These are phyloP conservation scores for Clostera curtula DNA, from an alignment of 2,888 invertebrate genomes.

Conservation along the genomic window DNA sequence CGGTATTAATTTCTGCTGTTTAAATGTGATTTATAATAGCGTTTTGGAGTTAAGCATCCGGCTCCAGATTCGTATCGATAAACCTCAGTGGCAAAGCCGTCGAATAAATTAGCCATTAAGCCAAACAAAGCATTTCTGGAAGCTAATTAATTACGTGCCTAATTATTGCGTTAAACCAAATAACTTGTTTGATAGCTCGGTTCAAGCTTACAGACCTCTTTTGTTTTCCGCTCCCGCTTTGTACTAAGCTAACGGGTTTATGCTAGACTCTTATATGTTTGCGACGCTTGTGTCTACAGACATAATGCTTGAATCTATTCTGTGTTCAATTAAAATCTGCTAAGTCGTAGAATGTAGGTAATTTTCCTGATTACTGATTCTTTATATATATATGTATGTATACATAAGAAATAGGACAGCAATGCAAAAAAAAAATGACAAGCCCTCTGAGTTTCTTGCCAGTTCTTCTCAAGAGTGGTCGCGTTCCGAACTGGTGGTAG, in stretches of 20 bases:
- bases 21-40: no score
- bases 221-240: conserved; percentile 1
- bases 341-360: conserved; percentile 23
- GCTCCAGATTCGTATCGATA: neutral
- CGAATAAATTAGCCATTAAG: neutral
- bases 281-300: conserved; percentile 25
- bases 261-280: conserved; percentile 37
- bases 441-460: no score
- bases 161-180: neutral
- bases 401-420: no score
- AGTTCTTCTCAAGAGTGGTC: no score
- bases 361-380: no score
- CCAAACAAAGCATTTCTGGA: neutral
- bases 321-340: conserved; percentile 34
- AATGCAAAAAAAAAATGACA: no score
- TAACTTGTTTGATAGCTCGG: neutral
- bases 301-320: conserved; percentile 30
- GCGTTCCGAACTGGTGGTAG: no score
- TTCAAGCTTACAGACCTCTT: neutral
- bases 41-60: no score
- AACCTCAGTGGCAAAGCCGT: neutral
- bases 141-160: neutral
- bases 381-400: no score
- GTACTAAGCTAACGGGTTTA: conserved; percentile 12
- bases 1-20: no score